Base-by-base conservation (phyloP, 1,140 invertebrate species). In the Drosophila suzukii region DNA sequence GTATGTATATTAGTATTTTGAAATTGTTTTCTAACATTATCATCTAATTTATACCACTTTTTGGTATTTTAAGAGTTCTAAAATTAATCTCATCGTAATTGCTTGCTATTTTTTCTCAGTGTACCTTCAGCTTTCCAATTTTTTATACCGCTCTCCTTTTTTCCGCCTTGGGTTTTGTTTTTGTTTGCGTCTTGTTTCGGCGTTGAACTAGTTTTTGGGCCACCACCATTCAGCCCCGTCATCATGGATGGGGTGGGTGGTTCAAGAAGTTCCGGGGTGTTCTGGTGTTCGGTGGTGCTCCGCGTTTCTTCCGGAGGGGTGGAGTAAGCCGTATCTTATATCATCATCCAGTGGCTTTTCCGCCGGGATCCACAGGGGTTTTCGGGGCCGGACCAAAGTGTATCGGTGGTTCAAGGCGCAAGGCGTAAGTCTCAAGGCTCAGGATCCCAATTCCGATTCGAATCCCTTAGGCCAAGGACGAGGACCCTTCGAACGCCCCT, bases 141-240 rank as follows among this genome's bases (percentile, higher is more conserved):
- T 61, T 67, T 75, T 65, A 59, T 73, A 30, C 32, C 41, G 67
- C 32, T 70, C 55, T 58, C 46, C 57, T 44, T 44, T 57, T 34
- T 15, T 54, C 53, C 65, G 38, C 60, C 47, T 36, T 73, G 34
- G 41, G 44, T 43, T 70, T 57, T 41, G 49, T 47, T 72, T 50
- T 74, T 75, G 53, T 75, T 54, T 73, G 72, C 34, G 41, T 62
- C 67, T 76, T 79, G 50, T 65, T 84, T 75, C 61, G 78, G 53
- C 57, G 71, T 30, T 85, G 74, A 74, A 81, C 82, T 85, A 86
- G 57, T 86, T 85, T 85, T 66, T 32, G 55, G 60, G 44, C 36
- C 51, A 55, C 65, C 65, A 66, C 63, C 63, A 67, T 13, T 15
- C n/a, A 41, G n/a, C 56, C 13, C n/a, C 57, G 34, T 32, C 30